Evolutionary conservation across 2,888 invertebrate genomes (phyloP).

Genomic region (Aromia moschata): DNA sequence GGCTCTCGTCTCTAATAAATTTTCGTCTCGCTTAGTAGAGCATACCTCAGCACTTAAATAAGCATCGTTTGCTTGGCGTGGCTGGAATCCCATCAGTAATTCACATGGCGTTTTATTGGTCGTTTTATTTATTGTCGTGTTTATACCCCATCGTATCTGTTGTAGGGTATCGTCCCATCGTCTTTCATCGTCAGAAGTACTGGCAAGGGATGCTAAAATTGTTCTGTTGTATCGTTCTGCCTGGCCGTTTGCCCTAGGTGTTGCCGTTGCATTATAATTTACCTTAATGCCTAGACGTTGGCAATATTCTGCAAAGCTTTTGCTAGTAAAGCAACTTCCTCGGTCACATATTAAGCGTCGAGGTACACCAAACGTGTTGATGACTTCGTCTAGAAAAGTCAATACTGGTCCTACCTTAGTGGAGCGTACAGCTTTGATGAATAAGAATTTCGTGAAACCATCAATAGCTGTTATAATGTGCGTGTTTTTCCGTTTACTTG

Average conservation of each 20-base stretch:
- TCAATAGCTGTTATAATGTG: neutral
- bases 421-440: neutral
- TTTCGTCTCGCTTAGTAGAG: neutral
- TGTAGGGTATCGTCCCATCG: neutral
- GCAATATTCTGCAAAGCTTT: neutral
- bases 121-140: neutral
- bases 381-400: neutral
- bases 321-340: neutral
- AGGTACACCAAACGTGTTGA: neutral
- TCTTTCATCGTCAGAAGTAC: neutral
- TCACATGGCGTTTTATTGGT: neutral
- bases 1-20: neutral
- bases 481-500: neutral
- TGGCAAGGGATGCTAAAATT: neutral
- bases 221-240: neutral
- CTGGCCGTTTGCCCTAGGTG: neutral
- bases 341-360: neutral
- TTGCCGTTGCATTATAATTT: neutral
- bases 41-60: neutral
- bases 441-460: neutral
- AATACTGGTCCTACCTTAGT: neutral
- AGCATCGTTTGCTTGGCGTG: neutral
- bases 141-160: neutral
- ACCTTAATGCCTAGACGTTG: neutral
- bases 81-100: neutral